Conservation (phyloP, 2,888 invertebrate genomes). For the Cheilosia soror region DNA sequence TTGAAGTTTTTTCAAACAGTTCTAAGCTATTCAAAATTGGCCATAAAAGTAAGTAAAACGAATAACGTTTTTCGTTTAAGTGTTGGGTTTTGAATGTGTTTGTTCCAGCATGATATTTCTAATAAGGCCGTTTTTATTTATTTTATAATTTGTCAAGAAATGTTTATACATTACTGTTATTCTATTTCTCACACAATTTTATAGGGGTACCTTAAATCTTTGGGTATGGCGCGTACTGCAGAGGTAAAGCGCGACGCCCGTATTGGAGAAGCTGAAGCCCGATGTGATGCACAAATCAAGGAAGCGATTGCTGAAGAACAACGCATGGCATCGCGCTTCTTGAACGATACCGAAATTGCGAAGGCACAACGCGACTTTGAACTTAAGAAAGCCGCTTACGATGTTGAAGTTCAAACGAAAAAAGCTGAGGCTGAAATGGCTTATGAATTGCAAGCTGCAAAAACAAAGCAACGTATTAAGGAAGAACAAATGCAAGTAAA, state of each 20-base stretch:
- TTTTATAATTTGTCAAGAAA: neutral
- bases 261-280: conserved; percentile 98
- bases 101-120: conserved; percentile 34
- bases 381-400: conserved; percentile 98
- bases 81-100: conserved; percentile 17
- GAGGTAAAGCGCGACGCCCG: conserved; percentile 98
- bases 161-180: neutral
- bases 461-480: conserved; percentile 97
- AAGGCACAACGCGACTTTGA: conserved; percentile 98
- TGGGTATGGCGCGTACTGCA: conserved; percentile 97
- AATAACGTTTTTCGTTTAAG: conserved; percentile 28
- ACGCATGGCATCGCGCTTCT: conserved; percentile 95
- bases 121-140: neutral
- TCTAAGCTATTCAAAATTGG: neutral
- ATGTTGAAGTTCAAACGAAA: conserved; percentile 97
- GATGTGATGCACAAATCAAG: conserved; percentile 89
- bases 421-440: conserved; percentile 96
- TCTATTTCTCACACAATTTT: conserved; percentile 37
- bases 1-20: neutral
- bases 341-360: conserved; percentile 98
- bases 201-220: conserved; percentile 91
- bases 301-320: conserved; percentile 99
- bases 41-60: conserved; percentile 45
- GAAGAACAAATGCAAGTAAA: conserved; percentile 99
- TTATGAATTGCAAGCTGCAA: conserved; percentile 96